Evolutionary conservation across 1,140 invertebrate species (phyloP).

Genomic region (Pachyrhynchus sulphureomaculatus): DNA sequence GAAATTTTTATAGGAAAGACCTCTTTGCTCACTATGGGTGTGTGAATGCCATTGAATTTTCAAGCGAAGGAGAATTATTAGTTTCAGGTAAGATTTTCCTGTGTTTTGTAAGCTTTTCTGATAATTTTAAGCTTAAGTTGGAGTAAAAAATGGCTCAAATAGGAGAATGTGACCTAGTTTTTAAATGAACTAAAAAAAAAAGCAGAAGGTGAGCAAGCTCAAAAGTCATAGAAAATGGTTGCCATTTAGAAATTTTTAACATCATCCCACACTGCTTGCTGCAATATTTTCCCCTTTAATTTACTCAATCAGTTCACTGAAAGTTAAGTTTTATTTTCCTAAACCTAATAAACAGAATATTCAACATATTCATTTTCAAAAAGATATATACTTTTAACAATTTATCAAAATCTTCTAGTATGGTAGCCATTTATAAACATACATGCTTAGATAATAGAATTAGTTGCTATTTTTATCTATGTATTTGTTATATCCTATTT

Average conservation of each 20-base stretch:
- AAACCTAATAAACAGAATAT: too few relatives aligned
- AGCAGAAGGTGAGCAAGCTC: neutral
- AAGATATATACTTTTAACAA: too few relatives aligned
- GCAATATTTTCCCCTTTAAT: too few relatives aligned
- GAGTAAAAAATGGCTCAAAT: neutral
- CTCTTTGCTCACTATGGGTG: slow-evolving; percentile 90
- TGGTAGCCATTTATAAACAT: too few relatives aligned
- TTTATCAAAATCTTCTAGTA: too few relatives aligned
- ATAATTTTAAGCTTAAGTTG: neutral
- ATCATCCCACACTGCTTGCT: neutral
- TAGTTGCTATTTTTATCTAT: too few relatives aligned
- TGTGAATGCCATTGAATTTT: slow-evolving; percentile 96
- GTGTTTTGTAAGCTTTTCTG: neutral
- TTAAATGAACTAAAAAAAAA: neutral
- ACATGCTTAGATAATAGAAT: too few relatives aligned
- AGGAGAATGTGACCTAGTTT: neutral
- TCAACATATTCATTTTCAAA: too few relatives aligned
- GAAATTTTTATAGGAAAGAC: slow-evolving; percentile 81
- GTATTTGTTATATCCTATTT: too few relatives aligned
- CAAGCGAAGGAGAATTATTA: slow-evolving; percentile 79
- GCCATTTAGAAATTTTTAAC: slow-evolving; percentile 9
- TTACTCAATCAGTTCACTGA: too few relatives aligned
- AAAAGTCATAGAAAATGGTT: slow-evolving; percentile 22
- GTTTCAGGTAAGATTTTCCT: slow-evolving; percentile 71
- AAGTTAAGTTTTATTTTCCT: too few relatives aligned